phyloP scores from a whole-genome alignment of 2,797 vertebrate genomes.

The Chelon auratus region DNA sequence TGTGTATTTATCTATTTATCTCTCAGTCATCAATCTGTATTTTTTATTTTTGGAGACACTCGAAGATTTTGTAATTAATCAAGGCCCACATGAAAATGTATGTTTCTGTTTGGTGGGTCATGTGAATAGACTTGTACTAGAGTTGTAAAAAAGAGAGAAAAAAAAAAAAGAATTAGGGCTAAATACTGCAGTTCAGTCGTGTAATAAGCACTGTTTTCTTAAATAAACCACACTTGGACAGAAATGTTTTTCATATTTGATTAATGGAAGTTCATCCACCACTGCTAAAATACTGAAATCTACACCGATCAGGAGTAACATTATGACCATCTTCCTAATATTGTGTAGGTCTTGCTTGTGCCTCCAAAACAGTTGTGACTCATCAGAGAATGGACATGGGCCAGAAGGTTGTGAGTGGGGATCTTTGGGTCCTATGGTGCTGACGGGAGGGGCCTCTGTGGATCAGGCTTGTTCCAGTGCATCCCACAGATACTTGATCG shows the following conservation, averaged over 20 bases:
- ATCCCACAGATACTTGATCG: no score
- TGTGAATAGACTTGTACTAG: constrained; percentile 88
- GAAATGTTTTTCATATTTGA: constrained; percentile 28
- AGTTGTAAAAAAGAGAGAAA: constrained; percentile 73
- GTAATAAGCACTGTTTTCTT: constrained; percentile 87
- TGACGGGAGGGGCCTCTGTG: no score
- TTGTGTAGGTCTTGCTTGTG: no score
- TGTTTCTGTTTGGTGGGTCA: constrained; percentile 77
- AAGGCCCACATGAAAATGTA: constrained; percentile 79
- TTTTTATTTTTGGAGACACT: constrained; percentile 83
- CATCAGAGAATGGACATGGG: no score
- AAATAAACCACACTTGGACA: constrained; percentile 85
- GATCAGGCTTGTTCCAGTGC: no score
- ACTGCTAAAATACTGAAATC: neutral
- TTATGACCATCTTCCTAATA: no score
- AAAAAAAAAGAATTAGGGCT: constrained; percentile 79
- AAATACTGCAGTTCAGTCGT: constrained; percentile 85
- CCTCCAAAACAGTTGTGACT: no score
- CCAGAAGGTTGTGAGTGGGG: no score
- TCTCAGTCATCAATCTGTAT: constrained; percentile 78
- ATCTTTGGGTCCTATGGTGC: no score
- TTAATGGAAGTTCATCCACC: neutral
- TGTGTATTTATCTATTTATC: constrained; percentile 88
- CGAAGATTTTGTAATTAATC: constrained; percentile 85
- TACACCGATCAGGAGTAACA: no score